Conservation (phyloP, 2,888 invertebrate genomes). For the Platycnemis pennipes region DNA sequence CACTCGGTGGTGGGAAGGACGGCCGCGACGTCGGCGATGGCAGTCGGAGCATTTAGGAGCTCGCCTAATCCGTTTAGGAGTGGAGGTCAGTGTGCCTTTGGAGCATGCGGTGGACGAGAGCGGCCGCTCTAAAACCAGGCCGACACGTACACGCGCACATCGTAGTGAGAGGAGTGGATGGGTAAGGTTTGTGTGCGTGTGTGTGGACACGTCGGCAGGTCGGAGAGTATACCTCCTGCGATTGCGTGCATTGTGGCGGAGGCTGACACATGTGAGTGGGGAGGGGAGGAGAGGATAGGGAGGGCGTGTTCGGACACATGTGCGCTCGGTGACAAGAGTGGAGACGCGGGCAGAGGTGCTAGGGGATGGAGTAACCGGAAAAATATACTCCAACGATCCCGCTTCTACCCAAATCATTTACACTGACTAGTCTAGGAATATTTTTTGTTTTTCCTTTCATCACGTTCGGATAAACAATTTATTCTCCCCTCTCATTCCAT, state of each 20-base stretch:
- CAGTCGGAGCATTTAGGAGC: neutral
- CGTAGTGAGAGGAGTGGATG: neutral
- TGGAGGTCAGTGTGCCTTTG: neutral
- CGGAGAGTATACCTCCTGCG: no score
- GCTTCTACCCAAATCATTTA: no score
- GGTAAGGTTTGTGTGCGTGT: neutral
- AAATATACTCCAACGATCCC: no score
- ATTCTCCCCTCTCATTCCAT: no score
- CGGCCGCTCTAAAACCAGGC: neutral
- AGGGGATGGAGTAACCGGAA: neutral
- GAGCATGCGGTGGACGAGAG: neutral
- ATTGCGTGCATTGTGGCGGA: neutral
- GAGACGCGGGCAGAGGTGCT: neutral
- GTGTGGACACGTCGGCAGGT: neutral
- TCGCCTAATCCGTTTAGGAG: conserved; percentile 14
- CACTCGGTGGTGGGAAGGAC: neutral
- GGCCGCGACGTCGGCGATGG: neutral
- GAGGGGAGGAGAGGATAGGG: neutral
- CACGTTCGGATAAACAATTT: no score
- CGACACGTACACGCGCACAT: neutral
- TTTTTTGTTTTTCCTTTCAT: no score
- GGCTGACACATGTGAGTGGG: neutral
- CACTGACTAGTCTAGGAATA: no score
- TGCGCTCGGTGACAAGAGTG: neutral
- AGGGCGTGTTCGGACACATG: neutral